Evolutionary conservation across 2,888 invertebrate genomes (phyloP).

Genomic region (Catocala nupta): DNA sequence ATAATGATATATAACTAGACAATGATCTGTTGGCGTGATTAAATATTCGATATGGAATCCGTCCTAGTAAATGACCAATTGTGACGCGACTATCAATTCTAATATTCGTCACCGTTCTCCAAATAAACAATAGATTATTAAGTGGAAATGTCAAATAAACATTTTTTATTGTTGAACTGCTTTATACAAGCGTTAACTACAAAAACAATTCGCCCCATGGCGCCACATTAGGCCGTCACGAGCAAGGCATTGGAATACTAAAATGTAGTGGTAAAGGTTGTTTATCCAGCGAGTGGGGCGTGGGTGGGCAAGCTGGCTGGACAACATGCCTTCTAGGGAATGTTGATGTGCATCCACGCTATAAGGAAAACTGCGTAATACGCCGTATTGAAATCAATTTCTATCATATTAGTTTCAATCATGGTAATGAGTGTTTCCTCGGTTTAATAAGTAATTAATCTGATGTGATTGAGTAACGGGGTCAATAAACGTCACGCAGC

Average conservation of each 20-base stretch:
- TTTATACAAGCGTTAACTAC: conserved; percentile 36
- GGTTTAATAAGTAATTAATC: conserved; percentile 32
- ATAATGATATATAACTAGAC: too few relatives aligned
- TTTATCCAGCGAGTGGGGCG: conserved; percentile 66
- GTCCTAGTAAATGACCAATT: conserved; percentile 1
- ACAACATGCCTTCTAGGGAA: conserved; percentile 82
- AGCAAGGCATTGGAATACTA: conserved; percentile 65
- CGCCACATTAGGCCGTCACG: conserved; percentile 67
- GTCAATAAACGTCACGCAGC: conserved; percentile 66
- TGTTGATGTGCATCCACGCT: conserved; percentile 74
- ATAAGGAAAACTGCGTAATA: conserved; percentile 65
- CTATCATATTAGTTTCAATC: conserved; percentile 27
- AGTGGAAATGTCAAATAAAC: conserved; percentile 10
- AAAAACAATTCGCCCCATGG: conserved; percentile 59
- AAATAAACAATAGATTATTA: conserved; percentile 7
- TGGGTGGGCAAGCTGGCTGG: conserved; percentile 69
- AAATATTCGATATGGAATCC: neutral
- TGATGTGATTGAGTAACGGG: conserved; percentile 48
- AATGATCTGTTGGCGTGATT: neutral
- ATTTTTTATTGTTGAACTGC: conserved; percentile 8
- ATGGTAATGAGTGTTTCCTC: conserved; percentile 15
- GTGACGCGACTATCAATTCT: neutral
- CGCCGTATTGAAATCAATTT: conserved; percentile 22
- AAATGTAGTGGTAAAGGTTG: conserved; percentile 62
- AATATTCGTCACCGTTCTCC: conserved; percentile 3